Evolutionary conservation across 2,113 vertebrate genomes (phyloP).

Genomic region (Pica pica): DNA sequence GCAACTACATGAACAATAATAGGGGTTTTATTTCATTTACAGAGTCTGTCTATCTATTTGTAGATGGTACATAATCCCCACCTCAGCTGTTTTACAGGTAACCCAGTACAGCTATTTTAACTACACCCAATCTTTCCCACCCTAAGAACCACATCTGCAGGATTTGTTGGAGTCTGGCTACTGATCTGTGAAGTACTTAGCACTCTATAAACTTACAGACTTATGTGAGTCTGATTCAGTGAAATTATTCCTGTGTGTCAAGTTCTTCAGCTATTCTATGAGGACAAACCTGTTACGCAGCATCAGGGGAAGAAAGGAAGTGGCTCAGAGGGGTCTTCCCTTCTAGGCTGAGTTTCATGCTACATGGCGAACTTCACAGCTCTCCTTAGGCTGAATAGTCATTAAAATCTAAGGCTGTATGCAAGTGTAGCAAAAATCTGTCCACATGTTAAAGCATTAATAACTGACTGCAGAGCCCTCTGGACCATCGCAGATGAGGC

Average conservation of each 20-base stretch:
- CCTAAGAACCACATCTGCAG: not conserved
- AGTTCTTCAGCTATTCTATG: not conserved
- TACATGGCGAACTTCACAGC: not conserved
- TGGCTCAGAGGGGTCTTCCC: not conserved
- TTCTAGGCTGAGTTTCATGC: not conserved
- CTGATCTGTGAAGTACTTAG: not conserved
- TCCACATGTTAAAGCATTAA: not conserved
- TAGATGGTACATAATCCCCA: not conserved
- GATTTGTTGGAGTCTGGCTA: not conserved
- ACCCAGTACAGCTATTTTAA: not conserved
- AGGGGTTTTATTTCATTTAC: not conserved
- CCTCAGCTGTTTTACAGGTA: not conserved
- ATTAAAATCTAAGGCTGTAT: not conserved
- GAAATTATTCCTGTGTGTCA: not conserved
- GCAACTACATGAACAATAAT: not conserved
- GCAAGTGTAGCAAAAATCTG: not conserved
- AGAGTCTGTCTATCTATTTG: not conserved
- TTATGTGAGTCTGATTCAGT: not conserved
- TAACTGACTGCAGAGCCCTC: not conserved
- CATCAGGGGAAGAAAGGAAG: not conserved
- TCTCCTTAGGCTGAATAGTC: not conserved
- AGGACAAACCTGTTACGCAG: not conserved
- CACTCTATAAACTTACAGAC: not conserved
- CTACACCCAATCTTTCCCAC: not conserved
- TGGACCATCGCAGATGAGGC: fast-evolving